Percentiles rank a stretch among this genome's conserved stretches.
Evolutionary conservation across 2,888 invertebrate species (phyloP).

Genomic region (Nineta flava): DNA sequence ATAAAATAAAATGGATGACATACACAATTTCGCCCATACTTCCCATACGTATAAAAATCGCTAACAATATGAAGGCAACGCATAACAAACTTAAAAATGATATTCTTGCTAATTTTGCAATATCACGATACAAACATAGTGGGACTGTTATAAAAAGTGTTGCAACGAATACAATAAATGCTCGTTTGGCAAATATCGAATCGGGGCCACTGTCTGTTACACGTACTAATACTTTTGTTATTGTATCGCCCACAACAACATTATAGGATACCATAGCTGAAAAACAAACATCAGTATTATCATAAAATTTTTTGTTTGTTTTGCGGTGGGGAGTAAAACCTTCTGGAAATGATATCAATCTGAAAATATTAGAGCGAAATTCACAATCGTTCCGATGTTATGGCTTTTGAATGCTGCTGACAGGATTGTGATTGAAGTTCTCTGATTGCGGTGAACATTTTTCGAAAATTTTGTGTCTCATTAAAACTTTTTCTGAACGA

Average conservation of each 20-base stretch:
- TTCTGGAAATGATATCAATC: too few relatives aligned
- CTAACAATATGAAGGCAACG: constrained; percentile 53
- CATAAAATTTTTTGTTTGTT: too few relatives aligned
- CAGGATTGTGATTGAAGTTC: too few relatives aligned
- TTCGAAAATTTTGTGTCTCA: too few relatives aligned
- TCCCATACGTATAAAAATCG: constrained; percentile 43
- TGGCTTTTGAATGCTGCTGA: too few relatives aligned
- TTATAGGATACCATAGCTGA: constrained; percentile 79
- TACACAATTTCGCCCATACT: constrained; percentile 44
- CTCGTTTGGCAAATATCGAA: constrained; percentile 41
- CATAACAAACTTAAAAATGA: constrained; percentile 53
- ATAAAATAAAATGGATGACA: constrained; percentile 23
- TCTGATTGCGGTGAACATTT: too few relatives aligned
- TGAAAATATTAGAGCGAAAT: too few relatives aligned
- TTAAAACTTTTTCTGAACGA: too few relatives aligned
- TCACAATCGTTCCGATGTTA: too few relatives aligned
- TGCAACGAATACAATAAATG: constrained; percentile 52
- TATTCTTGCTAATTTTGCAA: constrained; percentile 50
- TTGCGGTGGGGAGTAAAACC: too few relatives aligned
- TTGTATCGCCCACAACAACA: constrained; percentile 72
- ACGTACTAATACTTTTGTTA: constrained; percentile 64
- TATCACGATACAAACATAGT: constrained; percentile 62
- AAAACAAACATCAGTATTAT: constrained; percentile 19
- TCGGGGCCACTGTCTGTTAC: constrained; percentile 39
- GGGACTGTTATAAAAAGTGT: constrained; percentile 62